Conservation (phyloP, 2,113 vertebrate genomes). For the Melozone crissalis region DNA sequence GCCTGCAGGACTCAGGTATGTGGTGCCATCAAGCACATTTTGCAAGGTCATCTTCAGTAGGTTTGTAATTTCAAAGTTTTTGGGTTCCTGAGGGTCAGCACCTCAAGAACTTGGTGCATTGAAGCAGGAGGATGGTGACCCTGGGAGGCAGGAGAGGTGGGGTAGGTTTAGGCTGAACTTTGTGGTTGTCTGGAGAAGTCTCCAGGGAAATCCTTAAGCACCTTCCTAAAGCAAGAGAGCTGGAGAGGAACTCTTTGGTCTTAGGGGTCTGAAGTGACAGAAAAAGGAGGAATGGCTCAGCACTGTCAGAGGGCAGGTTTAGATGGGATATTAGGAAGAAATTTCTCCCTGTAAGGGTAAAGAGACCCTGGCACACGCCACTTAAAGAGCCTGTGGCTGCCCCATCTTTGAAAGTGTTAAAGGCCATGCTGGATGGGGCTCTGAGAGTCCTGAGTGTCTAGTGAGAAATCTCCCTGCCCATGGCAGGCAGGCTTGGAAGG, state of each 20-base stretch:
- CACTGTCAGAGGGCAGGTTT: background rate
- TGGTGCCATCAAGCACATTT: background rate
- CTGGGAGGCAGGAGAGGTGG: background rate
- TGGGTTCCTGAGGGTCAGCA: background rate
- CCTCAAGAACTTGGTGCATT: background rate
- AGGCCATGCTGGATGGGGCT: background rate
- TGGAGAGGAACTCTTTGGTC: background rate
- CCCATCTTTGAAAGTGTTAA: background rate
- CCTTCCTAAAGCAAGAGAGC: background rate
- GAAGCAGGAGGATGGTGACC: background rate
- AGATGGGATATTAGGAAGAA: background rate
- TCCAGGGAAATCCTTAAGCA: background rate
- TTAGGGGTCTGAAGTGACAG: background rate
- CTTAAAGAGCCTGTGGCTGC: background rate
- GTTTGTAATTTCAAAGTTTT: background rate
- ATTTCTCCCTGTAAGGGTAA: background rate
- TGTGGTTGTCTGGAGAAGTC: accelerated
- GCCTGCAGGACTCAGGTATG: background rate
- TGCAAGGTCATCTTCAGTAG: background rate
- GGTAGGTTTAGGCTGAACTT: background rate
- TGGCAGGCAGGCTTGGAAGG: background rate
- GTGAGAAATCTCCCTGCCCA: background rate
- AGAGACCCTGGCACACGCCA: accelerated
- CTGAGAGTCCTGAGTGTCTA: background rate
- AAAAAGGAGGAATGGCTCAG: background rate